phyloP scores from a whole-genome alignment of 2,113 vertebrate species.

The Oreocharis arfaki region DNA sequence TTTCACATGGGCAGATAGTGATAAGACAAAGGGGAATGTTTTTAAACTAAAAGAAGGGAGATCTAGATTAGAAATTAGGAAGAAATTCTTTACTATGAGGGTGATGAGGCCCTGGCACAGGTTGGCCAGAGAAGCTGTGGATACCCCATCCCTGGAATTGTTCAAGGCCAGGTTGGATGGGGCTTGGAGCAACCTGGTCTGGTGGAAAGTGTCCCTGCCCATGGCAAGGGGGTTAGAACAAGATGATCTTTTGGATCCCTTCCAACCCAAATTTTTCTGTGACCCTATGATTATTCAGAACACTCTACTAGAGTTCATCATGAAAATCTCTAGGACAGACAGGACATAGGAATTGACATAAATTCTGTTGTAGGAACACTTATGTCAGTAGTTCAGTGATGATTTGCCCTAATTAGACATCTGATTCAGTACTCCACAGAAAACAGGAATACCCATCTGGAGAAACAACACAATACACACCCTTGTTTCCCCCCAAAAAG shows the following conservation, averaged over 20 bases:
- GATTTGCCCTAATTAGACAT: neutral
- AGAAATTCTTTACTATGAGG: neutral
- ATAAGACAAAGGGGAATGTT: neutral
- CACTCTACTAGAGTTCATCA: neutral
- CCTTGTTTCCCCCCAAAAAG: accelerated
- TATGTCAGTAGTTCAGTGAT: neutral
- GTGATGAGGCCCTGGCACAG: neutral
- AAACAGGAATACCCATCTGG: neutral
- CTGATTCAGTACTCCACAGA: neutral
- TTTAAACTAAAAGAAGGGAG: neutral
- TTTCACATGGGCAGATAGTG: neutral
- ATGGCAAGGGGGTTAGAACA: accelerated
- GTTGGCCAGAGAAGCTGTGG: neutral
- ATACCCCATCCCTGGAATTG: no score
- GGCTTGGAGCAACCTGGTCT: neutral
- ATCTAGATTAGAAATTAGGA: neutral
- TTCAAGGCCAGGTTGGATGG: neutral
- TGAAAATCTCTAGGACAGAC: neutral
- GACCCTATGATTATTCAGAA: neutral
- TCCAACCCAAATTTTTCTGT: neutral
- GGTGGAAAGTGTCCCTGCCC: neutral
- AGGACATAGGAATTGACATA: neutral
- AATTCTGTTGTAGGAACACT: neutral
- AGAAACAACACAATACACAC: neutral
- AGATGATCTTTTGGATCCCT: neutral